Evolutionary conservation across 2,888 invertebrate species (phyloP), one percentile per base, ranked within the genome.

Genomic region (Onthophagus sagittarius): DNA sequence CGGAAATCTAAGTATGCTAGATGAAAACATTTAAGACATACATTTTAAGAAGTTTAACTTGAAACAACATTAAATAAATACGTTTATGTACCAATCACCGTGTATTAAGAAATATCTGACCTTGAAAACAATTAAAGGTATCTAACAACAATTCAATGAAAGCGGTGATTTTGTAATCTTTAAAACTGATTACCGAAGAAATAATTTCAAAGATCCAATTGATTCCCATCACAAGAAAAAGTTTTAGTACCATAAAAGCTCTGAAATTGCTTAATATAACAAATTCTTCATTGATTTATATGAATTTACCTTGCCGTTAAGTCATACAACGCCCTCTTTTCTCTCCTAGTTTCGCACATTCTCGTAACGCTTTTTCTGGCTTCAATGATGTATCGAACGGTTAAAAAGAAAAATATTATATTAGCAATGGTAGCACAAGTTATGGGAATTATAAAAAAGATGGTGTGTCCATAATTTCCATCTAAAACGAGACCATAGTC

Each of bases 161-260:
- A 71, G 71, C 63, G 53, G 72, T 63, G 3, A 67, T 23, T 11
- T 4, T 33, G 39, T 72, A 71, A 13, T 14, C 63, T 62, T 71
- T 73, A 23, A 75, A 69, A 62, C 62, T 63, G 14, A 72, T 67
- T 23, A 63, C 13, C 2, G 71, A 69, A 6, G 71, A 73, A 53
- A 75, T 67, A 31, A 70, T 69, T 69, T 75, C 74, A 53, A 72
- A 73, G 11, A 53, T 72, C 74, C 74, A 75, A 13, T 71, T 69
- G 53, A 74, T 32, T 13, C 74, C 74, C 74, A 74, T 74, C 3
- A 74, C 72, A 6, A 74, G 62, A 64, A 69, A 72, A n/a, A 74
- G 13, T 23, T 72, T 74, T 32, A 74, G 33, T 33, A 64, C 72
- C 70, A 74, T 74, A 63, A 70, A 13, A 5, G 71, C 70, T 15